These are phyloP conservation scores for Eueides isabella DNA, from an alignment of 1,140 invertebrate genomes.

Conservation along the genomic window DNA sequence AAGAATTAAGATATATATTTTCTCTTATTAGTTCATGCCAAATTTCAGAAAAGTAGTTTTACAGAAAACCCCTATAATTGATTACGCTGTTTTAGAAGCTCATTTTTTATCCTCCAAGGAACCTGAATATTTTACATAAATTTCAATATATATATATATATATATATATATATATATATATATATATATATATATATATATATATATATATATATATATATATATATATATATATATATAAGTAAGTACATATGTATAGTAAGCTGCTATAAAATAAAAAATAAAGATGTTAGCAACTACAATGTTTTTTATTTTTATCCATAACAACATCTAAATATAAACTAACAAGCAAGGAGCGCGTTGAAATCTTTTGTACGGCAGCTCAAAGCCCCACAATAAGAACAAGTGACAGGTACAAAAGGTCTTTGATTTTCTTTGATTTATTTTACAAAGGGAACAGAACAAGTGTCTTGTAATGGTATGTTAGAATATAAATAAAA, in stretches of 20 bases:
- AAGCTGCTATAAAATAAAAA: not conserved
- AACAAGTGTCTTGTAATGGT: constrained; percentile 8
- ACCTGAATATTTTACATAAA: too few species aligned
- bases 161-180: too few species aligned
- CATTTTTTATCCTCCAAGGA: too few species aligned
- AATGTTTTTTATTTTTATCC: not conserved
- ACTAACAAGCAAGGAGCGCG: constrained; percentile 7
- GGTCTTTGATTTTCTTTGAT: constrained; percentile 9
- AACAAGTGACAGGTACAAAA: constrained; percentile 13
- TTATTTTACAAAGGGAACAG: not conserved
- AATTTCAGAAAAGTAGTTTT: too few species aligned
- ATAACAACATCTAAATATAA: constrained; percentile 12
- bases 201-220: too few species aligned
- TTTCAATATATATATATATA: too few species aligned
- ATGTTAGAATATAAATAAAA: not conserved
- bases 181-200: too few species aligned
- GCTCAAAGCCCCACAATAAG: constrained; percentile 11
- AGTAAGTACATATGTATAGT: not conserved
- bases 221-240: too few species aligned
- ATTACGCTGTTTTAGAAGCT: too few species aligned
- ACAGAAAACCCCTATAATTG: too few species aligned
- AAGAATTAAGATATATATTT: too few species aligned
- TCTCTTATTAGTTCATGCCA: too few species aligned
- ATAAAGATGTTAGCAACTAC: not conserved
- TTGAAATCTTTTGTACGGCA: constrained; percentile 19